A percentile compares a stretch with the other conserved stretches of the same genome.
Evolutionary conservation across 2,888 invertebrate species (phyloP).

Genomic region (Pardosa pseudoannulata): DNA sequence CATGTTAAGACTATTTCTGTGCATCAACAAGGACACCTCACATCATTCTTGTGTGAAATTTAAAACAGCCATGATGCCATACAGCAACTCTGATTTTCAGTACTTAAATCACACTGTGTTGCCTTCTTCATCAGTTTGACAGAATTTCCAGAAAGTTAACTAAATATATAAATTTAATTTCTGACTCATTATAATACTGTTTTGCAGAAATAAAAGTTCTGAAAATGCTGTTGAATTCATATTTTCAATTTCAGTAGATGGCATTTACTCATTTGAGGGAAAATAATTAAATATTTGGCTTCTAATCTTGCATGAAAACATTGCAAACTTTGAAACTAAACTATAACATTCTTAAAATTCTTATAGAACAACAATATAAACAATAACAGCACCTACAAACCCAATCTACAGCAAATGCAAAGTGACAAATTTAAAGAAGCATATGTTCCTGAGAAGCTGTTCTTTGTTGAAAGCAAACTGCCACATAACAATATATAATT

Average conservation of each 20-base stretch:
- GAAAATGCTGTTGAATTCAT: no score
- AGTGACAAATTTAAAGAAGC: background rate
- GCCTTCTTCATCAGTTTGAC: constrained; percentile 17
- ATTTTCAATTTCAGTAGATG: no score
- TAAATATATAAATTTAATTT: constrained; percentile 26
- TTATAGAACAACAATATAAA: background rate
- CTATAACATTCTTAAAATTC: background rate
- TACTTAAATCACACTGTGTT: constrained; percentile 8
- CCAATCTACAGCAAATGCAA: background rate
- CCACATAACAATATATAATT: no score
- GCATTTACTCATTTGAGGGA: background rate
- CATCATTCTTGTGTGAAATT: no score
- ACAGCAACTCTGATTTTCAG: constrained; percentile 35
- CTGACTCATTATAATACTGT: no score
- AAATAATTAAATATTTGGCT: background rate
- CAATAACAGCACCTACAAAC: background rate
- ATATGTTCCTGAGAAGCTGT: no score
- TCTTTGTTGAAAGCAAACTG: no score
- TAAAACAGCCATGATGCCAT: constrained; percentile 43
- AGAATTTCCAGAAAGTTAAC: constrained; percentile 24
- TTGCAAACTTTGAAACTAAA: constrained; percentile 5
- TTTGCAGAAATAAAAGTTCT: no score
- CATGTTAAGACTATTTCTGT: no score
- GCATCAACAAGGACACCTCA: no score
- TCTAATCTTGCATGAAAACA: background rate